Evolutionary conservation across 2,888 invertebrate species (phyloP), one percentile per base, ranked within the genome.

Genomic region (Agrochola litura): DNA sequence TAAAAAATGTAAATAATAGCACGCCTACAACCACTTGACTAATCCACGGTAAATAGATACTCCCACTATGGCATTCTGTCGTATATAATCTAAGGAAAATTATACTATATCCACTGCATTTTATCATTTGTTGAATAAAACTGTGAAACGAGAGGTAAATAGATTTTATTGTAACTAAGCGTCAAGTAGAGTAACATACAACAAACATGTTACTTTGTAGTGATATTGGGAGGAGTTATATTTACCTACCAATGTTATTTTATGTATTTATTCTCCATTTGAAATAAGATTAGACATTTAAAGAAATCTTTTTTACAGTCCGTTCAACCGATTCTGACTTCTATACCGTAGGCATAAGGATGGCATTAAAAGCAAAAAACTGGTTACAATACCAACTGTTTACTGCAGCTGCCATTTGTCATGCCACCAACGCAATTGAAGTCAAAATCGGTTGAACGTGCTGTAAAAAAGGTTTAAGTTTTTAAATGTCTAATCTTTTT

Each of bases 21-120:
- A 93, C 94, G 93, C 86, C 61, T 87, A 84, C 75, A 77, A 84
- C 90, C 93, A 93, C 93, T 77, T 73, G 84, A 93, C 92, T 93
- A 94, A 94, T 92, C 87, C 92, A 92, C 91, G 63, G 81, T 78
- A 77, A 66, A 77, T 73, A 71, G n/a, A 77, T 65, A 75, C 76
- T 70, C 5, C 46, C 68, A 77, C 65, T 10, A 74, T 76, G 65
- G 76, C 73, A 87, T 85, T 67, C 43, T 84, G 77, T 85, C 87
- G 85, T 88, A 76, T 77, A 71, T 67, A 66, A 69, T 63, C 54
- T 46, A 12, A 72, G 30, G 12, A 70, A 58, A 46, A 82, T 64
- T 25, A 76, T 46, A 64, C 52, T 61, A 64, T 67, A 74, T 73
- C 58, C 79, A 86, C 78, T 76, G 74, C 79, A 85, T 88, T 81